Evolutionary conservation across 30 jellyfish, hydroid and myxozoan genomes (phyloP).

Genomic region (Aurelia aurita complex sp. Pacific): DNA sequence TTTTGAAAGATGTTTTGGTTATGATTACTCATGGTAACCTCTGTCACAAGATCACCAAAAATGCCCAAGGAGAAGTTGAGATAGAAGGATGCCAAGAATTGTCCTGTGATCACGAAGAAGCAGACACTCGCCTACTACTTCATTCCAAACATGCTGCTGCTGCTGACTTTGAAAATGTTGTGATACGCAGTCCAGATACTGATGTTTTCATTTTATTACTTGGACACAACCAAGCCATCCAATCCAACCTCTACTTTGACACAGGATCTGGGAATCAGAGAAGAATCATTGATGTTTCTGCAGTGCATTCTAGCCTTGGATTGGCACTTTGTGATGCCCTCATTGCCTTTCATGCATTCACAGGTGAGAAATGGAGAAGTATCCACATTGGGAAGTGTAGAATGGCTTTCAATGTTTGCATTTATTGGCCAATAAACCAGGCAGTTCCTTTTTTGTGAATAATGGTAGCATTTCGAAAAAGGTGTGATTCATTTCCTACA

Average conservation of each 20-base stretch:
- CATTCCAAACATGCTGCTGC: conserved; percentile 44
- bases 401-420: neutral
- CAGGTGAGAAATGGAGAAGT: conserved; percentile 3
- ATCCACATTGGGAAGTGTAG: neutral
- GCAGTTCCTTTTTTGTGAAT: too few relatives aligned
- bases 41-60: neutral
- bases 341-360: conserved; percentile 45
- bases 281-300: conserved; percentile 11
- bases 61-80: neutral
- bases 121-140: conserved; percentile 36
- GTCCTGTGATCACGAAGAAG: conserved; percentile 50
- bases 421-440: neutral
- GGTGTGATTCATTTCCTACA: too few relatives aligned
- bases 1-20: neutral
- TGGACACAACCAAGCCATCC: conserved; percentile 4
- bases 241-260: conserved; percentile 12
- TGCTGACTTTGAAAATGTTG: neutral
- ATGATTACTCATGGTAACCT: conserved; percentile 18
- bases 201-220: conserved; percentile 35
- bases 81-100: conserved; percentile 32
- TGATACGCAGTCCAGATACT: conserved; percentile 35
- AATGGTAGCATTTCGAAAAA: too few relatives aligned
- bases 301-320: conserved; percentile 4
- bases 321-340: conserved; percentile 31
- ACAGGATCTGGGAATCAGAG: conserved; percentile 39